phyloP scores from a whole-genome alignment of 2,113 vertebrate species.

The Ciconia stormi region DNA sequence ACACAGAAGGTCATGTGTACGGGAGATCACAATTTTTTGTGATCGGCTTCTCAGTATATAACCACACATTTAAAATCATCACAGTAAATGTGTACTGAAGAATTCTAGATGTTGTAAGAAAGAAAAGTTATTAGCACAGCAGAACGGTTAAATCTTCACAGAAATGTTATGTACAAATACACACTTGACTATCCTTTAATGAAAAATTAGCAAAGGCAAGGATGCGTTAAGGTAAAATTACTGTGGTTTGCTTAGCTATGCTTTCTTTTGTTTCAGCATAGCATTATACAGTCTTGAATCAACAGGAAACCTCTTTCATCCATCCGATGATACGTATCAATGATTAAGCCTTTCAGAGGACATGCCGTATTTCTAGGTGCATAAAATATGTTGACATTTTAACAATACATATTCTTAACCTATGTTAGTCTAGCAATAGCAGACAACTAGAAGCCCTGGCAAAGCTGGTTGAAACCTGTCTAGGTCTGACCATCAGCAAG shows the following conservation, averaged over 20 bases:
- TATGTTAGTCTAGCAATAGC: background rate
- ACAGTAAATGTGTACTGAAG: background rate
- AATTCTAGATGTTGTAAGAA: background rate
- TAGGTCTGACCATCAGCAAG: background rate
- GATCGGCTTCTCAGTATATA: background rate
- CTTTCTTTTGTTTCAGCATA: background rate
- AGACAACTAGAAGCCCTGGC: background rate
- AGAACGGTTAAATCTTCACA: background rate
- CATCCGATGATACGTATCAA: background rate
- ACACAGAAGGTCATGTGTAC: background rate
- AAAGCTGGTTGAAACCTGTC: background rate
- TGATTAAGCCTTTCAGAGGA: background rate
- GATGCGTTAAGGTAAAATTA: background rate
- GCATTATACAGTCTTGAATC: background rate
- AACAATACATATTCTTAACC: background rate
- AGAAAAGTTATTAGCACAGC: background rate
- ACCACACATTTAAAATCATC: background rate
- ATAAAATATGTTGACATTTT: background rate
- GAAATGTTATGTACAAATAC: background rate
- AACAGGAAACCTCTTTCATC: constrained; percentile 4
- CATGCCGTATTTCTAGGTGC: background rate
- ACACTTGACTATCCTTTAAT: background rate
- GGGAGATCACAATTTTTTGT: background rate
- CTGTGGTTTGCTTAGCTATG: background rate
- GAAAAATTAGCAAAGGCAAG: background rate